These are phyloP conservation scores for Xestoiulus laeticollis DNA, from an alignment of 2,888 invertebrate genomes.

Conservation along the genomic window DNA sequence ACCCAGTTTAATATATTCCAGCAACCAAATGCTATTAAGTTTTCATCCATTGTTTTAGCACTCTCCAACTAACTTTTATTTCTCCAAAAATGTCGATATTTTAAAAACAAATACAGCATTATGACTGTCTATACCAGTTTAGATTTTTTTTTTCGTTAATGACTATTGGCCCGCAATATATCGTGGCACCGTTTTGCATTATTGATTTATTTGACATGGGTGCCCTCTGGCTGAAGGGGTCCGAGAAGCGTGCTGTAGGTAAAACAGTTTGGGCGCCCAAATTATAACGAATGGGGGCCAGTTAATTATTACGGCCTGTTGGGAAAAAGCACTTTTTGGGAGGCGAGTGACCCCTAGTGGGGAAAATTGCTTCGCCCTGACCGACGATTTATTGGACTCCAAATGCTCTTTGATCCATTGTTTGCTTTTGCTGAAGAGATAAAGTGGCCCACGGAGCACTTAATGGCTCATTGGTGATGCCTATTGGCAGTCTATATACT, in stretches of 20 bases:
- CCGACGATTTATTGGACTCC: constrained; percentile 42
- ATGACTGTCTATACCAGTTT: neutral
- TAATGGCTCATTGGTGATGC: constrained; percentile 42
- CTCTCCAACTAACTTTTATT: no score
- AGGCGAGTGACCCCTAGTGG: constrained; percentile 44
- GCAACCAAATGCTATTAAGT: no score
- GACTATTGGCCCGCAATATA: constrained; percentile 15
- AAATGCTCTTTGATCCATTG: constrained; percentile 49
- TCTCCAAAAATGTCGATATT: no score
- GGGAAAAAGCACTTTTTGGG: constrained; percentile 39
- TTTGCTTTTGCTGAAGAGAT: constrained; percentile 38
- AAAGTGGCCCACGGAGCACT: constrained; percentile 39
- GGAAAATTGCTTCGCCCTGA: constrained; percentile 24
- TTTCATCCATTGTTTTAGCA: no score
- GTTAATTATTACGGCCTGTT: constrained; percentile 32
- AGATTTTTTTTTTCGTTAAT: neutral
- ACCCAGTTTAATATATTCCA: no score
- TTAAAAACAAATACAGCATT: neutral
- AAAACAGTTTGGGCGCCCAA: constrained; percentile 27
- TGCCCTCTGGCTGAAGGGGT: constrained; percentile 18
- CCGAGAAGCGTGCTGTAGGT: constrained; percentile 45
- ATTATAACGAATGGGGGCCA: constrained; percentile 44
- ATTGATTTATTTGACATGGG: constrained; percentile 17
- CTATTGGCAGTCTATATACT: neutral
- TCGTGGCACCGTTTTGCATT: neutral